A percentile compares a stretch with the other conserved stretches of the same genome.
Conservation (phyloP, 2,113 vertebrate species). For the Saccopteryx leptura region DNA sequence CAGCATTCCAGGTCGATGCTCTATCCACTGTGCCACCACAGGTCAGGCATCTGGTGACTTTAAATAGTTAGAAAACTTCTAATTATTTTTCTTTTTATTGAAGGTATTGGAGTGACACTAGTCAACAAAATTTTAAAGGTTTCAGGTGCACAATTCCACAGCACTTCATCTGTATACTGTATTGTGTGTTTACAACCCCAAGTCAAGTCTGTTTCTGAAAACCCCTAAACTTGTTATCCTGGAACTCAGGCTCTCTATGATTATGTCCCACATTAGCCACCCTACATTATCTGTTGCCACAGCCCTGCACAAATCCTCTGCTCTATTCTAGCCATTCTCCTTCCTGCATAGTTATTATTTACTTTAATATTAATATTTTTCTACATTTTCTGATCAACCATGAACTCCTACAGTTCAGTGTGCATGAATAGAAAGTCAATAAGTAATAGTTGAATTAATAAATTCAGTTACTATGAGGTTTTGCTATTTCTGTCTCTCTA, state of each 20-base stretch:
- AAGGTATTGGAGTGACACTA: too few species aligned
- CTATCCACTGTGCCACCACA: too few species aligned
- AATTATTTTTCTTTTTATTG: too few species aligned
- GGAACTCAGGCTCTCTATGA: not conserved
- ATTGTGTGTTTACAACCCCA: too few species aligned
- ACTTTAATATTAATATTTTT: constrained; percentile 15
- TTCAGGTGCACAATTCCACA: too few species aligned
- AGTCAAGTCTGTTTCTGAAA: not conserved
- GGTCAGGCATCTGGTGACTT: too few species aligned
- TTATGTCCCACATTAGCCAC: not conserved
- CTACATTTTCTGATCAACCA: constrained; percentile 15
- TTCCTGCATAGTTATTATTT: not conserved
- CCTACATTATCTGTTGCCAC: constrained; percentile 38
- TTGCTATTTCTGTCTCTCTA: constrained; percentile 39
- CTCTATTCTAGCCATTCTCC: not conserved
- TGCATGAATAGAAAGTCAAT: not conserved
- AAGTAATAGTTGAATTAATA: constrained; percentile 30
- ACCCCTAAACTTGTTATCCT: constrained; percentile 17
- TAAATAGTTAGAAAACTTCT: too few species aligned
- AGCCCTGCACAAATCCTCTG: not conserved
- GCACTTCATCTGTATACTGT: too few species aligned
- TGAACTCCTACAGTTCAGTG: not conserved
- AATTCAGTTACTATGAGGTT: constrained; percentile 19
- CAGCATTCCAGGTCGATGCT: too few species aligned
- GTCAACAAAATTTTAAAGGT: too few species aligned